Evolutionary conservation across 2,113 vertebrate species (phyloP).

Genomic region (Peromyscus leucopus): DNA sequence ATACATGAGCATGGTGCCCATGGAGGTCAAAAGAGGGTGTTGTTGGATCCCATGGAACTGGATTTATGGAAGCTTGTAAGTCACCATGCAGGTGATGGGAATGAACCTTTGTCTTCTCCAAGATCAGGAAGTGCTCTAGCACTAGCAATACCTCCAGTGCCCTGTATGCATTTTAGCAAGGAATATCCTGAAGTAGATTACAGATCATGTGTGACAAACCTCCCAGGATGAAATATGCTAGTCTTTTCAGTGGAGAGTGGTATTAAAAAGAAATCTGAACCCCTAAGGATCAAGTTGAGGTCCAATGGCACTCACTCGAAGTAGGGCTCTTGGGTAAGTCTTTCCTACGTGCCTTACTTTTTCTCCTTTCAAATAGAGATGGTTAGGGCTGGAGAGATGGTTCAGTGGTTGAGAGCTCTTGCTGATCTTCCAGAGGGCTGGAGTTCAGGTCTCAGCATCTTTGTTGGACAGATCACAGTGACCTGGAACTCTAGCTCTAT

Average conservation of each 20-base stretch:
- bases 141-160: neutral
- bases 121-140: neutral
- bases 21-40: neutral
- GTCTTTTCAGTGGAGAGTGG: neutral
- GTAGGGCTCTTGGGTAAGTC: neutral
- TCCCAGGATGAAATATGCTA: neutral
- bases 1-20: neutral
- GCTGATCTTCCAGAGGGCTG: neutral
- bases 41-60: neutral
- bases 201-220: neutral
- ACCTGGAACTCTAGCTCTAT: neutral
- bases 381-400: neutral
- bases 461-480: neutral
- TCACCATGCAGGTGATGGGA: neutral
- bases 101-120: neutral
- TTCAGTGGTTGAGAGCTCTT: neutral
- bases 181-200: constrained; percentile 6
- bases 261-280: neutral
- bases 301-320: neutral
- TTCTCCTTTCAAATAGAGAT: constrained; percentile 25
- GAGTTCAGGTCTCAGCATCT: neutral
- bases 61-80: neutral
- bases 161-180: constrained; percentile 34
- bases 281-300: constrained; percentile 11
- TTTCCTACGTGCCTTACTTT: neutral